Conservation (phyloP, 2,888 invertebrate genomes). For the Lasioglossum oenotherae region DNA sequence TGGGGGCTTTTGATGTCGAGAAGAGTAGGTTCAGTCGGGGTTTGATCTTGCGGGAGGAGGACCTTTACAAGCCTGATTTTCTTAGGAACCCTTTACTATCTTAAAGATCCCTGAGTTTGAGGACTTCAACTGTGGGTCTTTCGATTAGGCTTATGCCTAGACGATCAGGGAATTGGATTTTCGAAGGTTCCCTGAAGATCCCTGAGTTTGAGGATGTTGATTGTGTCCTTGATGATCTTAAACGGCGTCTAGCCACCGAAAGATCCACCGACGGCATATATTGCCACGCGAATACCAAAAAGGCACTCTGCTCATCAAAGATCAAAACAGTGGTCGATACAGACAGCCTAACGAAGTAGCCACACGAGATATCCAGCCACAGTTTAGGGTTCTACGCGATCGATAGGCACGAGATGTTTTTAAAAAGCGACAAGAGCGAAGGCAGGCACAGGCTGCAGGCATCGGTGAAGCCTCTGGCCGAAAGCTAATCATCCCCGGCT, state of each 20-base stretch:
- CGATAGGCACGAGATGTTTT: background rate
- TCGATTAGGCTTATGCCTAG: too few species aligned
- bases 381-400: background rate
- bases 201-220: background rate
- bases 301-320: background rate
- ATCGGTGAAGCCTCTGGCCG: slow-evolving; percentile 27
- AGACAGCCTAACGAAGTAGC: background rate
- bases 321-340: background rate
- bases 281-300: too few species aligned
- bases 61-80: background rate
- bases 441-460: background rate
- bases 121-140: too few species aligned
- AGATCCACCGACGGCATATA: too few species aligned
- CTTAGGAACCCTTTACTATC: background rate
- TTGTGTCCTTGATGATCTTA: background rate
- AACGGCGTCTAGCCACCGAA: background rate
- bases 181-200: too few species aligned
- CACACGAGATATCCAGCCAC: too few species aligned
- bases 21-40: too few species aligned
- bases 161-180: too few species aligned
- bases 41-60: background rate
- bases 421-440: background rate
- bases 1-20: too few species aligned
- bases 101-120: background rate
- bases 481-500: slow-evolving; percentile 64